These are phyloP conservation scores for Chironomus tentans DNA, from an alignment of 2,888 invertebrate genomes.

Conservation along the genomic window DNA sequence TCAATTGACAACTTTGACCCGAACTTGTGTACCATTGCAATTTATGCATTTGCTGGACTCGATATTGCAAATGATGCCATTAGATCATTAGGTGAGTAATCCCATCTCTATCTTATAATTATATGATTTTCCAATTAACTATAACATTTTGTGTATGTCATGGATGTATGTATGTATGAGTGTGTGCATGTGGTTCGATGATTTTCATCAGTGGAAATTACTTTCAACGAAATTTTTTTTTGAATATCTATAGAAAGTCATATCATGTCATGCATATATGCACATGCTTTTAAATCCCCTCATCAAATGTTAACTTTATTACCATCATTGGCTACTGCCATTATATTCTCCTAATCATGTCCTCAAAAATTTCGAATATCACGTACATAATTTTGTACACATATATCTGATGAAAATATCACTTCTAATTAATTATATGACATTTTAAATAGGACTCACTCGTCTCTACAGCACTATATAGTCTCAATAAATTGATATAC, in stretches of 20 bases:
- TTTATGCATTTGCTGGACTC: slow-evolving; percentile 75
- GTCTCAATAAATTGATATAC: not conserved
- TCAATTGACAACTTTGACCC: slow-evolving; percentile 60
- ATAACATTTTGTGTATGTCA: not conserved
- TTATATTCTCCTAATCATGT: not conserved
- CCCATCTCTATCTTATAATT: not conserved
- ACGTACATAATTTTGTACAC: not conserved
- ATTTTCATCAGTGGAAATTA: not conserved
- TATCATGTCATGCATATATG: too few relatives aligned
- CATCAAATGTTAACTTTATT: not conserved
- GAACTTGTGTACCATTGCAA: slow-evolving; percentile 66
- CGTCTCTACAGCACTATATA: not conserved
- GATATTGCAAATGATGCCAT: slow-evolving; percentile 57
- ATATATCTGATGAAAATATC: not conserved
- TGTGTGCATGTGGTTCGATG: not conserved
- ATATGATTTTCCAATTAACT: not conserved
- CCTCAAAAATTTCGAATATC: not conserved
- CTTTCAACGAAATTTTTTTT: not conserved
- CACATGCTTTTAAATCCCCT: not conserved
- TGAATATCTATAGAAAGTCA: too few relatives aligned
- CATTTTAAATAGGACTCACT: not conserved
- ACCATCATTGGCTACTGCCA: not conserved
- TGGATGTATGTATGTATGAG: not conserved
- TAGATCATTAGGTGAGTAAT: slow-evolving; percentile 53
- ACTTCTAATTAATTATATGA: slow-evolving; percentile 1